phyloP scores from a whole-genome alignment of 1,140 invertebrate genomes.

The Apis mellifera region Amel_HAv3.1 CM009934.2:6115001-6115500 shows the following conservation, averaged over 20 bases:
- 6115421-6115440: too few species aligned
- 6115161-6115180: slow-evolving; percentile 25
- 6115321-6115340: not conserved
- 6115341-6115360: not conserved
- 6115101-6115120: slow-evolving; percentile 3
- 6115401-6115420: too few species aligned
- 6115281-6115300: slow-evolving; percentile 20
- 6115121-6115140: slow-evolving; percentile 9
- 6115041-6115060: not conserved
- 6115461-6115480: too few species aligned
- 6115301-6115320: not conserved
- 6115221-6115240: slow-evolving; percentile 10
- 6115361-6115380: not conserved
- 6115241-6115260: slow-evolving; percentile 19
- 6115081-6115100: not conserved
- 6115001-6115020: not conserved
- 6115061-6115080: not conserved
- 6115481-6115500: too few species aligned
- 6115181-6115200: not conserved
- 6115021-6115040: not conserved
- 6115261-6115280: not conserved
- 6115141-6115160: slow-evolving; percentile 28
- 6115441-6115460: too few species aligned
- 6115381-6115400: too few species aligned
- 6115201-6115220: not conserved